These are phyloP conservation scores for Cavia aperea DNA, from an alignment of 2,113 vertebrate genomes.

Conservation along the genomic window DNA sequence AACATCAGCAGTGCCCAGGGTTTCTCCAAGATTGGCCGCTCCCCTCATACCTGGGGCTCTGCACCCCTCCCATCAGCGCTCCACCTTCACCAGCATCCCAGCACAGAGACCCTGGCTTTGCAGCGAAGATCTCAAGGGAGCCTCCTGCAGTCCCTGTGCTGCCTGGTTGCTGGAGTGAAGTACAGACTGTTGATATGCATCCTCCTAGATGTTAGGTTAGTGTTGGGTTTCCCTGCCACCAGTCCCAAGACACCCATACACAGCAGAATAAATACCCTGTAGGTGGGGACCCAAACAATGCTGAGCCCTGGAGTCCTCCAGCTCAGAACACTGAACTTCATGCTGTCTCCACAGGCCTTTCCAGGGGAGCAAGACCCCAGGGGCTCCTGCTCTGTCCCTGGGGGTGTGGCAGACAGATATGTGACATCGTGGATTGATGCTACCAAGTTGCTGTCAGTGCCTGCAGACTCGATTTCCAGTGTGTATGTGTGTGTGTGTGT, in stretches of 20 bases:
- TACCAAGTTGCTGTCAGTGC: fast-evolving
- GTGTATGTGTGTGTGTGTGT: too few relatives aligned
- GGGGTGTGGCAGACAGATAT: background rate
- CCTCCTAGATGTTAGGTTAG: background rate
- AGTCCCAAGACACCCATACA: background rate
- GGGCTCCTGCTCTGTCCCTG: fast-evolving
- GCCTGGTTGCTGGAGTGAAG: fast-evolving
- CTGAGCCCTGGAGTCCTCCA: background rate
- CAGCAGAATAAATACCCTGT: fast-evolving
- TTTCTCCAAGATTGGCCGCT: background rate
- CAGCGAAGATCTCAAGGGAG: background rate
- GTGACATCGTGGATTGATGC: fast-evolving
- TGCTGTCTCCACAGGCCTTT: too few relatives aligned
- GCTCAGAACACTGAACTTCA: background rate
- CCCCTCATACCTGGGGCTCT: fast-evolving
- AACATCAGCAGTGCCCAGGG: fast-evolving
- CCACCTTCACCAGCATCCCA: background rate
- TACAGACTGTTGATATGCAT: background rate
- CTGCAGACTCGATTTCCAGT: background rate
- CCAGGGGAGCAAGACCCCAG: fast-evolving
- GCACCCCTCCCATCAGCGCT: fast-evolving
- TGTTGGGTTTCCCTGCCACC: background rate
- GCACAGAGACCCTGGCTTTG: background rate
- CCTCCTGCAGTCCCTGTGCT: fast-evolving
- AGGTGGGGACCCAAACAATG: too few relatives aligned